These are phyloP conservation scores for Podarcis siculus DNA, from an alignment of 2,797 vertebrate genomes.

Conservation along the genomic window DNA sequence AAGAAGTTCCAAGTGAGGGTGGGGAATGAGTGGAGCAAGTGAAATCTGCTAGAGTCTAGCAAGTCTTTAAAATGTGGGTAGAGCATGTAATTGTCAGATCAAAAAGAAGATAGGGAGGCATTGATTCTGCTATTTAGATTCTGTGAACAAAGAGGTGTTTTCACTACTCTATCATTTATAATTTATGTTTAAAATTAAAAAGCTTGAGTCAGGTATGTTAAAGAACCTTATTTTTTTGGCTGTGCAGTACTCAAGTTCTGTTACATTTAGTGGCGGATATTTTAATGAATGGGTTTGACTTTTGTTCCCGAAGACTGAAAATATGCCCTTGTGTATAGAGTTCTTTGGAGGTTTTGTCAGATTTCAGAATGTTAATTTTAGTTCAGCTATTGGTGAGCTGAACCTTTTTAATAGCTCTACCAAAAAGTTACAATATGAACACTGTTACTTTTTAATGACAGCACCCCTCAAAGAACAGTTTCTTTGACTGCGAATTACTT, in stretches of 20 bases:
- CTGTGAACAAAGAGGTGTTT: slow-evolving; percentile 55
- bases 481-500: background rate
- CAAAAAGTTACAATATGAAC: background rate
- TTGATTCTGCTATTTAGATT: slow-evolving; percentile 54
- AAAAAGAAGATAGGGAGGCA: background rate
- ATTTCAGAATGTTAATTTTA: background rate
- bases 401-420: background rate
- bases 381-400: background rate
- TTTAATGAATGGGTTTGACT: background rate
- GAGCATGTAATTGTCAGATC: slow-evolving; percentile 3
- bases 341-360: background rate
- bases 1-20: background rate
- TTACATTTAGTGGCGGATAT: background rate
- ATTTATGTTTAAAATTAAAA: slow-evolving; percentile 35
- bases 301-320: background rate
- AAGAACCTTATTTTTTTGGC: background rate
- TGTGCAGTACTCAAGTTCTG: background rate
- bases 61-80: slow-evolving; percentile 17
- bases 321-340: background rate
- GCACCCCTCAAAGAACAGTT: background rate
- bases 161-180: slow-evolving; percentile 46
- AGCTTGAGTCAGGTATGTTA: background rate
- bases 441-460: background rate
- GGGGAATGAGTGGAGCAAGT: background rate
- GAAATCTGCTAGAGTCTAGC: slow-evolving; percentile 2